Evolutionary conservation across 2,888 invertebrate genomes (phyloP), one percentile per base, ranked within the genome.

Genomic region (Archaeoteleia sp.): DNA sequence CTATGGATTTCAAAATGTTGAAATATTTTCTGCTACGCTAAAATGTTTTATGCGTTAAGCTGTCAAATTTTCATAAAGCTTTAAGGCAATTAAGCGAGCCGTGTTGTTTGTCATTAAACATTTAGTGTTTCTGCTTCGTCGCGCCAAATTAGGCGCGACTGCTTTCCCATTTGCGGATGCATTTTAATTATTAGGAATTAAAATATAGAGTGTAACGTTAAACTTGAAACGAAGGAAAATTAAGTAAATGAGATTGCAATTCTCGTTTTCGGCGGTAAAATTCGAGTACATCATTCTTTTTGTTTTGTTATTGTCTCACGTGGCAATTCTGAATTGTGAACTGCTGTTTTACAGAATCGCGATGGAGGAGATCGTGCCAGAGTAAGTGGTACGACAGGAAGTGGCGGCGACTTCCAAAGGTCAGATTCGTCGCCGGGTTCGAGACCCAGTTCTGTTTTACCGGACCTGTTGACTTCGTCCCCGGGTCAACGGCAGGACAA

Each of bases 401-500:
- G 86, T 62, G 87, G 87, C 60, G 86, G 93, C 72, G 91, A 87
- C 55, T 86, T 86, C 74, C 87, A 87, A 74, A 84, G 87, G 60
- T 85, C 87, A 74, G 87, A 88, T 70, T 87, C 87, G 25, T 87
- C 87, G 7, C 87, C 87, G 12, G 88, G 88, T 61, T 87, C 95
- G 17, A 90, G 96, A 72, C 95, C 95, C 71, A 95, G 95, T 87
- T 95, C 95, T 53, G 97, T 97, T 55, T 89, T 98, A 75, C 98
- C 98, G 51, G 98, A 98, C 88, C 90, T 98, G 76, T 90, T 98
- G 74, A 97, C 96, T 83, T 94, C 94, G 74, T 95, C 95, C 25
- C 95, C 95, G 63, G 92, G 92, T 74, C 92, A 94, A 77, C 89
- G 96, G 49, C 94, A 93, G 84, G 97, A 97, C 88, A 96, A 96